A percentile compares a stretch with the other conserved stretches of the same genome.
phyloP scores from a whole-genome alignment of 2,888 invertebrate species.

The Cancer borealis region DNA sequence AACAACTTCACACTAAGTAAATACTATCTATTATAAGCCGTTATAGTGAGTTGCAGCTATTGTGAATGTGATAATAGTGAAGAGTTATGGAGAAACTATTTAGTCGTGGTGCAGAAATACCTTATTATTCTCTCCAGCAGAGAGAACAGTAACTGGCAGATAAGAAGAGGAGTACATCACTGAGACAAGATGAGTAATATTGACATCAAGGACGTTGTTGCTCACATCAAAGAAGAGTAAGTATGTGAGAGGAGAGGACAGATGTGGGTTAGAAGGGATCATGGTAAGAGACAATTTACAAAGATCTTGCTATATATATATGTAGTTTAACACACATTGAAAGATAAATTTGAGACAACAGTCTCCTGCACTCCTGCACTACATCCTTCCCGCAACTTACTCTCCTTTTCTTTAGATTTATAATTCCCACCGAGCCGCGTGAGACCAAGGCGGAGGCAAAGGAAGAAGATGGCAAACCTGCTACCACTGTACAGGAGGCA shows the following conservation, averaged over 20 bases:
- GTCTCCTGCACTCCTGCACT: neutral
- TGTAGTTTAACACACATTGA: too few species aligned
- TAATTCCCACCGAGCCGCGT: neutral
- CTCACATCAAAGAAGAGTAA: constrained; percentile 54
- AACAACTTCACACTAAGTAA: too few species aligned
- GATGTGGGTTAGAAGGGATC: neutral
- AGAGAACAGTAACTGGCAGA: neutral
- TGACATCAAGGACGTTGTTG: constrained; percentile 49
- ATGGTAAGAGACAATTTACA: neutral
- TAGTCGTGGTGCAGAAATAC: too few species aligned
- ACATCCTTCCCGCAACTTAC: neutral
- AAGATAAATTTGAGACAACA: too few species aligned
- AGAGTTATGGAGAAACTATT: too few species aligned
- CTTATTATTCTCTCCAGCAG: too few species aligned
- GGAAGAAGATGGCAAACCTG: neutral
- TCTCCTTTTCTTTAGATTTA: neutral
- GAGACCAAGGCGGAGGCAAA: neutral
- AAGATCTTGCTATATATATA: neutral
- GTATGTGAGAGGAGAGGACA: neutral
- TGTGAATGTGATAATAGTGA: too few species aligned
- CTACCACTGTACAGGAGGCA: neutral
- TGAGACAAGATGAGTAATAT: constrained; percentile 46
- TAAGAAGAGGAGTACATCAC: neutral
- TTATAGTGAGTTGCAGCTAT: too few species aligned
- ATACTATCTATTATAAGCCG: too few species aligned